These are phyloP conservation scores for Drosophila orosa DNA, from an alignment of 1,140 invertebrate genomes.

Conservation along the genomic window DNA sequence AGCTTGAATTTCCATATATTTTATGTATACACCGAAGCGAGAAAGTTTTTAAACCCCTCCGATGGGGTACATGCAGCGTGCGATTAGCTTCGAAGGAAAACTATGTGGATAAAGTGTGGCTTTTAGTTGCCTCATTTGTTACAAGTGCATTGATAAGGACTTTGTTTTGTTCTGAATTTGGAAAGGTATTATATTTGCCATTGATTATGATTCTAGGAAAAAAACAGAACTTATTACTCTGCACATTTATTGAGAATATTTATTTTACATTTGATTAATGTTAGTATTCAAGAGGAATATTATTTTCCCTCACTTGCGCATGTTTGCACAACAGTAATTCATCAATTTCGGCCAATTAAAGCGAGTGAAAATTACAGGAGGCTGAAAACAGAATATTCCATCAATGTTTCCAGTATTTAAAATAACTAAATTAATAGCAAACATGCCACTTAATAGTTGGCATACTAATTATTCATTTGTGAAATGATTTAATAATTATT, in stretches of 20 bases:
- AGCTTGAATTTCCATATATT: conserved; percentile 21
- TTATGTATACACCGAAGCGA: background rate
- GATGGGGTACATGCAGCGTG: conserved; percentile 6
- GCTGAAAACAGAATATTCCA: background rate
- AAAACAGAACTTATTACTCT: background rate
- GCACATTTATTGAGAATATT: background rate
- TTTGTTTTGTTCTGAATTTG: background rate
- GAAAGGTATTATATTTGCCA: background rate
- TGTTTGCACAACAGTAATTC: background rate
- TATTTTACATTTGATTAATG: too few species aligned
- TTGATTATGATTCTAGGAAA: background rate
- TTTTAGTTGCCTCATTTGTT: conserved; percentile 11
- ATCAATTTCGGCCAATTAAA: conserved; percentile 1
- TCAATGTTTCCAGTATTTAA: background rate
- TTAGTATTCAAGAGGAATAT: background rate
- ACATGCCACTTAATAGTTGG: background rate
- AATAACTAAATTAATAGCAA: conserved; percentile 6
- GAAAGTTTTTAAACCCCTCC: conserved; percentile 8
- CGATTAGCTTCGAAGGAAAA: conserved; percentile 5
- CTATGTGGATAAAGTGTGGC: conserved; percentile 2
- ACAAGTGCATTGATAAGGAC: background rate
- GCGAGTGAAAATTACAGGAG: background rate
- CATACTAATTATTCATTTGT: conserved; percentile 1
- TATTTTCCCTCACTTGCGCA: background rate
- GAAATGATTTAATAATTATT: background rate